Evolutionary conservation across 2,888 invertebrate species (phyloP), one percentile per base, ranked within the genome.

Genomic region (Parasteatoda lunata): DNA sequence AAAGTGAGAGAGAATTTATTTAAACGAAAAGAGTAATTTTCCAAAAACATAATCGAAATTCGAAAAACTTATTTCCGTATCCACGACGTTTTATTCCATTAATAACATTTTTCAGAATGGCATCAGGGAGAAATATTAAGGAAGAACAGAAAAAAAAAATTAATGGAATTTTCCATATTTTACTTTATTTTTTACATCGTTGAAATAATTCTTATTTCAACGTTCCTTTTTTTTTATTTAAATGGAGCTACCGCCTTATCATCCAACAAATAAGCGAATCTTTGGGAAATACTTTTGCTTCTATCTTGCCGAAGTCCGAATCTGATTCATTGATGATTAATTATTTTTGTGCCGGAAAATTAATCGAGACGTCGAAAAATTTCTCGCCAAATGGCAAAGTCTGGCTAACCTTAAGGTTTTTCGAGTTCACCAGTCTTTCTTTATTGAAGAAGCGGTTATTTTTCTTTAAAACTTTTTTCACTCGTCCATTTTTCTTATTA

Each of bases 241-340:
- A 68, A 64, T 54, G 30, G 30, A 8, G 52, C 47, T 13, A 45
- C 30, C 45, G 13, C 64, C 85, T 86, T 81, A 77, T 80, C 80
- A 80, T 54, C 77, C 76, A 85, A 71, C 84, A 79, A 85, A 85
- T 85, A 79, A 76, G 85, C 75, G 80, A 79, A 68, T 78, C 45
- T 71, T 52, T 11, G 11, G 49, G 54, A 65, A 73, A 30, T 66
- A 79, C 49, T 73, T 54, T 64, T 47, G n/a, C 80, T 30, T 45
- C 47, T 15, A 15, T 49, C 66, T 51, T 45, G 9, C 70, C 48
- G 70, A n/a, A 69, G 80, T 80, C 76, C 77, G 75, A 86, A 80
- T 77, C 80, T 72, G 85, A 86, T 80, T 86, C 80, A 80, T 77
- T 72, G 49, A 75, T 86, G 77, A 86, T 81, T 86, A 81, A 86